Conservation (phyloP, 35 echinoderm and acorn worm genomes). For the Heliocidaris erythrogramma region DNA sequence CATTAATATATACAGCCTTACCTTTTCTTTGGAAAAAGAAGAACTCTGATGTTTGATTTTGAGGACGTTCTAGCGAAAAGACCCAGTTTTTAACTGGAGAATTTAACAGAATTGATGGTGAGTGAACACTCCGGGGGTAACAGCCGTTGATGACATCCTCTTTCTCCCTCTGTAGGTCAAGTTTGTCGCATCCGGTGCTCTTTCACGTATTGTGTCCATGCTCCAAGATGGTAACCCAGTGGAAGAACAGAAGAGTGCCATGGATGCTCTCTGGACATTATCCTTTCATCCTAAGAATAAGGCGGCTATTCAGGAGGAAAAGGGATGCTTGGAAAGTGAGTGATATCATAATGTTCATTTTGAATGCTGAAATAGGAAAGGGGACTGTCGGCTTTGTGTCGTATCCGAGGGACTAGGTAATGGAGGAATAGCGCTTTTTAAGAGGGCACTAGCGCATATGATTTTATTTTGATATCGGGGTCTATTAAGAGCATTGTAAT, state of each 20-base stretch:
- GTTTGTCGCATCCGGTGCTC: slow-evolving; percentile 63
- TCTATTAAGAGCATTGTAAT: neutral
- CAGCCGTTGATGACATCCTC: too few species aligned
- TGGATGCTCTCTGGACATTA: slow-evolving; percentile 68
- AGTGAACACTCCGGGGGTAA: too few species aligned
- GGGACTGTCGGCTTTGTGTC: neutral
- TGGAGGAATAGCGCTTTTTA: neutral
- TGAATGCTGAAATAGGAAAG: neutral
- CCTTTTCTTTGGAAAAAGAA: too few species aligned
- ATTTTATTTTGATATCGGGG: too few species aligned
- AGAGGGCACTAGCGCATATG: too few species aligned
- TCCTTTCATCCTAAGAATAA: slow-evolving; percentile 74
- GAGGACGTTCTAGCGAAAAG: too few species aligned
- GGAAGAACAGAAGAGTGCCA: slow-evolving; percentile 50
- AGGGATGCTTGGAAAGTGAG: slow-evolving; percentile 62
- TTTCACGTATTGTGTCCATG: slow-evolving; percentile 58
- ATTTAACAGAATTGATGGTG: too few species aligned
- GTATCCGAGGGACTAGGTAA: neutral
- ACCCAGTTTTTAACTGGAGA: too few species aligned
- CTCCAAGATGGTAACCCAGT: slow-evolving; percentile 39
- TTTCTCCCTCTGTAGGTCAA: neutral
- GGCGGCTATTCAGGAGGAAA: slow-evolving; percentile 53
- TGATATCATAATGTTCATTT: neutral
- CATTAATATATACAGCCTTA: too few species aligned
- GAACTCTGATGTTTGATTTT: too few species aligned